Evolutionary conservation across 2,888 invertebrate species (phyloP).

Genomic region (Phalera bucephala): DNA sequence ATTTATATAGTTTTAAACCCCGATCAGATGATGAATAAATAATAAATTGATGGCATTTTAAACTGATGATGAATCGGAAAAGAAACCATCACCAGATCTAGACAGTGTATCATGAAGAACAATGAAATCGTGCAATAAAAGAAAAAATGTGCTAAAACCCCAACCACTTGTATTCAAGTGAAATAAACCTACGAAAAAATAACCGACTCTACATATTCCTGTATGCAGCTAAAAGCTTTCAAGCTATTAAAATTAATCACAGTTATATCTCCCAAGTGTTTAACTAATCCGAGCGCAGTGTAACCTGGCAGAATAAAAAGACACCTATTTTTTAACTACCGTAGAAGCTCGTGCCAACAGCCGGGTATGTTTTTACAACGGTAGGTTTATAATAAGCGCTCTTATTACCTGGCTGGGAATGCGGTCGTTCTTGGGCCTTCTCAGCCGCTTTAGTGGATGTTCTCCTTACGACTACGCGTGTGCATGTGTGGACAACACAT

Average conservation of each 20-base stretch:
- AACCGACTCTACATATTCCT: constrained; percentile 11
- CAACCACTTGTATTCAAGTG: constrained; percentile 43
- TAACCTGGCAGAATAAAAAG: constrained; percentile 56
- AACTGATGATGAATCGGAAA: constrained; percentile 26
- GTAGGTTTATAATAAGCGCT: constrained; percentile 69
- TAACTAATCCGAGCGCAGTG: constrained; percentile 62
- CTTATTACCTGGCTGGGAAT: constrained; percentile 83
- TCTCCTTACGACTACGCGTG: constrained; percentile 83
- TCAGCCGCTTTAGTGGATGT: constrained; percentile 83
- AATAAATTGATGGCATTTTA: constrained; percentile 21
- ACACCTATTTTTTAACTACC: constrained; percentile 57
- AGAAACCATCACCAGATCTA: constrained; percentile 60
- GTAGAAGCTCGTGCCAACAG: constrained; percentile 71
- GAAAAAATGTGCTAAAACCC: constrained; percentile 60
- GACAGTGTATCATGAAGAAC: constrained; percentile 48
- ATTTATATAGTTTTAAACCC: constrained; percentile 27
- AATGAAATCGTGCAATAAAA: constrained; percentile 65
- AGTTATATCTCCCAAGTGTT: constrained; percentile 28
- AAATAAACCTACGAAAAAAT: constrained; percentile 33
- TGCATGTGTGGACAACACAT: constrained; percentile 83
- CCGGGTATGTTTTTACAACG: constrained; percentile 61
- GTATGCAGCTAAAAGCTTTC: constrained; percentile 24
- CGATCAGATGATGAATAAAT: constrained; percentile 9
- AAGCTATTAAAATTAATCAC: constrained; percentile 36
- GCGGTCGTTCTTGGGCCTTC: constrained; percentile 83